Conservation (phyloP, 2,113 vertebrate species). For the Willisornis vidua region DNA sequence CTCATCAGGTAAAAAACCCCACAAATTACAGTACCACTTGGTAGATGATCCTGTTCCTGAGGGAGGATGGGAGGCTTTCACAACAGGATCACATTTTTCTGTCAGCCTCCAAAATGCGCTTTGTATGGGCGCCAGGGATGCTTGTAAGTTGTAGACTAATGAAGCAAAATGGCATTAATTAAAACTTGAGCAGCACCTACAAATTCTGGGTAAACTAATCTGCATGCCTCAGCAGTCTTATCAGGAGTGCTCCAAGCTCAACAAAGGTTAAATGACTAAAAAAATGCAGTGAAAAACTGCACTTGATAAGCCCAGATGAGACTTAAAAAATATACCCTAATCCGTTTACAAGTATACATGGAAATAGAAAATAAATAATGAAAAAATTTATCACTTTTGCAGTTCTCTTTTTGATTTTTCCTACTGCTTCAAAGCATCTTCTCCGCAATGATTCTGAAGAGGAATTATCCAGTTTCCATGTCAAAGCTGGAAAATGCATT, state of each 20-base stretch:
- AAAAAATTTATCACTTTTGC: neutral
- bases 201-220: neutral
- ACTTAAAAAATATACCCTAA: neutral
- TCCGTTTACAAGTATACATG: neutral
- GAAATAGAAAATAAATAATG: slow-evolving; percentile 14
- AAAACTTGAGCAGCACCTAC: neutral
- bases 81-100: neutral
- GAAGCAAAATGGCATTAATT: neutral
- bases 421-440: neutral
- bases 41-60: neutral
- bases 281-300: neutral
- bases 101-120: neutral
- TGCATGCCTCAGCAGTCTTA: neutral
- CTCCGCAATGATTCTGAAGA: slow-evolving; percentile 12
- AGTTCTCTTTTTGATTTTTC: neutral
- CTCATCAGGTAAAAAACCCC: neutral
- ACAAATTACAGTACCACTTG: neutral
- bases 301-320: neutral
- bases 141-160: neutral
- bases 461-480: neutral
- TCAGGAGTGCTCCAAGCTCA: neutral
- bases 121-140: neutral
- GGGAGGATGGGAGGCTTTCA: neutral
- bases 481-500: neutral
- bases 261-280: neutral